Conservation (phyloP, 2,797 vertebrate genomes). For the Poeciliopsis infans region DNA sequence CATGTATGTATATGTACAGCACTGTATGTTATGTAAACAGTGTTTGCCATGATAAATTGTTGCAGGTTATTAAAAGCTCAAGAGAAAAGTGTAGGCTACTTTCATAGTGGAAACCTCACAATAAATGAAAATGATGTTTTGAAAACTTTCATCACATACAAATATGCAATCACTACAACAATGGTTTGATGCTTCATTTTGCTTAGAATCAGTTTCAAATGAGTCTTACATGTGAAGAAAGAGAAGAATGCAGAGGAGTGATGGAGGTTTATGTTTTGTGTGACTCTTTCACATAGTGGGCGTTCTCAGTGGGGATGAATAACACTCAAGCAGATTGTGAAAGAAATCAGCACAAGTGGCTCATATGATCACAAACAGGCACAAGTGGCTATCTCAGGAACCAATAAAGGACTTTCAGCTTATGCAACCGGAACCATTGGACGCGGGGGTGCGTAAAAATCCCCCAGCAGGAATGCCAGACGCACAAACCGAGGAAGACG, state of each 20-base stretch:
- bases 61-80: conserved; percentile 58
- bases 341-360: conserved; percentile 30
- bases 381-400: conserved; percentile 16
- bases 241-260: conserved; percentile 1
- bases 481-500: conserved; percentile 27
- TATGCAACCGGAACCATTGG: conserved; percentile 34
- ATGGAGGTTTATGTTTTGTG: conserved; percentile 5
- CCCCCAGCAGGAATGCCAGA: conserved; percentile 6
- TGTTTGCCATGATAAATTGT: conserved; percentile 65
- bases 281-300: conserved; percentile 23
- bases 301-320: conserved; percentile 36
- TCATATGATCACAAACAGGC: conserved; percentile 28
- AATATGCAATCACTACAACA: conserved; percentile 69
- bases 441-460: conserved; percentile 14
- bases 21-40: conserved; percentile 62
- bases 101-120: conserved; percentile 68
- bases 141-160: conserved; percentile 77
- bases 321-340: conserved; percentile 28
- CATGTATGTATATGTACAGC: too few relatives aligned
- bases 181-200: conserved; percentile 42
- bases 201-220: conserved; percentile 28
- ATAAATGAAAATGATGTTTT: conserved; percentile 74
- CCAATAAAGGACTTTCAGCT: conserved; percentile 20
- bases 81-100: conserved; percentile 33
- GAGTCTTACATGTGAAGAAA: not conserved